Evolutionary conservation across 1,140 invertebrate genomes (phyloP).

Genomic region (Drosophila ananassae): DNA sequence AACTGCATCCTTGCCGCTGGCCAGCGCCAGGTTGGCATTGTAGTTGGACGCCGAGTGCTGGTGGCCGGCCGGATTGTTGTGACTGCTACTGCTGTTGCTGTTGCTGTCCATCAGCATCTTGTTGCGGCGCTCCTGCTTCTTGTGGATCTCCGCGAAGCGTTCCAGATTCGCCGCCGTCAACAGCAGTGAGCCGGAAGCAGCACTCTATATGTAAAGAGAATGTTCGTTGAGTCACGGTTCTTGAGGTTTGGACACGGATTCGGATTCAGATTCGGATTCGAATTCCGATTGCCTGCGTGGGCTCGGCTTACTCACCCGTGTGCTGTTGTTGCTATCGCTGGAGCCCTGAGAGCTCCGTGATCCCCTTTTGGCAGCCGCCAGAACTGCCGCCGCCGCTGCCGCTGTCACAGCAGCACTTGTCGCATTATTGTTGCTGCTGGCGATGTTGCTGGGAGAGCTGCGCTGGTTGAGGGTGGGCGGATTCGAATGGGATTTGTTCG

Average conservation of each 20-base stretch:
- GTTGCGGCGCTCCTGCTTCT: conserved; percentile 83
- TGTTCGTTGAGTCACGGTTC: conserved; percentile 46
- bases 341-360: conserved; percentile 91
- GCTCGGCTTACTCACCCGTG: conserved; percentile 87
- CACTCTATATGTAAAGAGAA: conserved; percentile 86
- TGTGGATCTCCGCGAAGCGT: conserved; percentile 87
- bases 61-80: not conserved
- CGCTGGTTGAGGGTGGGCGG: conserved; percentile 68
- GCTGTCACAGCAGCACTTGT: conserved; percentile 84
- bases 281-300: conserved; percentile 9
- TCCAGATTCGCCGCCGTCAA: conserved; percentile 91
- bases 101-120: conserved; percentile 75
- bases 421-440: conserved; percentile 37
- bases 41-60: conserved; percentile 62
- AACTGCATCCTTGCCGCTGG: conserved; percentile 64
- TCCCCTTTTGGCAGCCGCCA: conserved; percentile 84
- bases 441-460: conserved; percentile 36
- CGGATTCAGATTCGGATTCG: not conserved
- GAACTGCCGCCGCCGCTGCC: conserved; percentile 63
- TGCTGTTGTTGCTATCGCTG: conserved; percentile 89
- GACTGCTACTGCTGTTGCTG: conserved; percentile 55
- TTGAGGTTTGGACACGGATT: conserved; percentile 2
- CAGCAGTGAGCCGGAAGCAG: conserved; percentile 90
- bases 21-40: conserved; percentile 71
- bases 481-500: conserved; percentile 81